A percentile compares a stretch with the other conserved stretches of the same genome.
Evolutionary conservation across 1,140 invertebrate species (phyloP).

Genomic region (Camponotus floridanus): DNA sequence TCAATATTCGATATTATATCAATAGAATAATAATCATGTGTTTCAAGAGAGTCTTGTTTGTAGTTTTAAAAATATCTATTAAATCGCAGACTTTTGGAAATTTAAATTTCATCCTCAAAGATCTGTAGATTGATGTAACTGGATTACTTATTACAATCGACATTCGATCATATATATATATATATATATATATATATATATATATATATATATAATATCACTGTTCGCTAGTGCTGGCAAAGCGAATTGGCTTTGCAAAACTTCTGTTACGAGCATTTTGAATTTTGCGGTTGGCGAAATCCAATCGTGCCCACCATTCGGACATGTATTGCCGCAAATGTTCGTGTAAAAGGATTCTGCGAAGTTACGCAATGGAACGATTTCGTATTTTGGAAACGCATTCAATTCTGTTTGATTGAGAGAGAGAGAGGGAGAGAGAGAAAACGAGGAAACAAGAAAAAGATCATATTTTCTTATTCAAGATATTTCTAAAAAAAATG

Average conservation of each 20-base stretch:
- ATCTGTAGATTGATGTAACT: conserved; percentile 57
- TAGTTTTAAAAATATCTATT: conserved; percentile 71
- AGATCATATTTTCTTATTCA: background rate
- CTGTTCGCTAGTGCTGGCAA: conserved; percentile 31
- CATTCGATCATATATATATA: too few relatives aligned
- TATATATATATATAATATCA: conserved; percentile 37
- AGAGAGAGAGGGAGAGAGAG: too few relatives aligned
- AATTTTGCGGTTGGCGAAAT: conserved; percentile 43
- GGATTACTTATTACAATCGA: background rate
- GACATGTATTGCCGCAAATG: conserved; percentile 16
- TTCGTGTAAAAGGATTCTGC: conserved; percentile 23
- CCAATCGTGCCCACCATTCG: conserved; percentile 22
- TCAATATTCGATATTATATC: too few relatives aligned
- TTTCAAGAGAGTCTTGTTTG: background rate
- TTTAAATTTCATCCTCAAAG: conserved; percentile 66
- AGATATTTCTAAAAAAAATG: conserved; percentile 6
- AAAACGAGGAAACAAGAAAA: too few relatives aligned
- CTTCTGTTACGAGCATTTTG: conserved; percentile 33
- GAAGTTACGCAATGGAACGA: conserved; percentile 14
- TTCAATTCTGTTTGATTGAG: conserved; percentile 27
- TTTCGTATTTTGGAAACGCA: conserved; percentile 31
- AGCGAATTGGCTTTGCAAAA: conserved; percentile 43
- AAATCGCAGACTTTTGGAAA: conserved; percentile 50
- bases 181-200: too few relatives aligned
- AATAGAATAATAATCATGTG: background rate